Evolutionary conservation across 2,113 vertebrate genomes (phyloP), one percentile per base, ranked within the genome.

Genomic region (Marmota monax): DNA sequence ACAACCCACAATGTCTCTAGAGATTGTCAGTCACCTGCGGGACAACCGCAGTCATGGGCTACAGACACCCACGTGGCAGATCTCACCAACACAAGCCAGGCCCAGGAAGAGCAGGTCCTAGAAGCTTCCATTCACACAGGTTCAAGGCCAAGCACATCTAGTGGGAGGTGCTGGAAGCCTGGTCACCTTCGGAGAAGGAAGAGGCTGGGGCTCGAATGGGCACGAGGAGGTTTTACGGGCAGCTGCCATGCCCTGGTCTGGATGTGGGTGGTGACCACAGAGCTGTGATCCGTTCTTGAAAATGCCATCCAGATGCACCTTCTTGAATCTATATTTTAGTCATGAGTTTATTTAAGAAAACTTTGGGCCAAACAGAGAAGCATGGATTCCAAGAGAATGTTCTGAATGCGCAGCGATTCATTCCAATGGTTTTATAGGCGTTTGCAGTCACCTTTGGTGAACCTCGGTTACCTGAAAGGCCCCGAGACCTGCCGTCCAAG

Each of bases 401-500:
- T 51, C 67, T n/a, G 27, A 84, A n/a, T 20, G 18, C n/a, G n/a
- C 70, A 22, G 1, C 6, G 45, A 69, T 37, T 34, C 58, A 86
- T 51, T 34, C 27, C 22, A 65, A 94, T 27, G n/a, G 32, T 61
- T 84, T 69, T 67, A 67, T 4, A 25, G 23, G 53, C 53, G 58
- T 32, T 18, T 25, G 45, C 23, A 2, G 20, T 45, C 88, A 61
- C 56, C 12, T 67, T 27, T 65, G 34, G 42, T 32, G 73, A 78
- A 11, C 8, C 51, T 88, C 22, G 14, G 25, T 84, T 58, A 51
- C 11, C 37, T 4, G 2, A 53, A 53, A 63, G 39, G 42, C 20
- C 37, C 0, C 2, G 2, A 53, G 70, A 23, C 5, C 39, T 11
- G 5, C 29, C 14, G 8, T 2, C 11, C 5, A 27, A 73, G 48